Base-by-base conservation (phyloP, 2,113 vertebrate species). In the Silurus asotus region DNA sequence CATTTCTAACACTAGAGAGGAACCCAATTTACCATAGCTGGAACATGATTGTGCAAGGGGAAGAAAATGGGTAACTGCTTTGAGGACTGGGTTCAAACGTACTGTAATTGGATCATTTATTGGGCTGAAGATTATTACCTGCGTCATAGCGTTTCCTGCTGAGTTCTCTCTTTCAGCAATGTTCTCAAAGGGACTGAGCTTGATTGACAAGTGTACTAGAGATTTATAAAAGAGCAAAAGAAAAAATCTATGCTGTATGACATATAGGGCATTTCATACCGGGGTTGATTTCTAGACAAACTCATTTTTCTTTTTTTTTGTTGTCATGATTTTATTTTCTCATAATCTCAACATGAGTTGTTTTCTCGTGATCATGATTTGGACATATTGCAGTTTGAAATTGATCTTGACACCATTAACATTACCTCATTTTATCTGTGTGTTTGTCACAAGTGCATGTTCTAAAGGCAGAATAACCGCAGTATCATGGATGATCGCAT, bases 31-130 rank as follows among this genome's bases (percentile, higher is more conserved):
- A 49, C 37, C 25, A 48, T 45, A 15, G 37, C 20, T 51, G 45
- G 80, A 85, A 77, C 59, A 67, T 17, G 25, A 77, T 64, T 53
- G 48, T 49, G 37, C 17, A 13, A 56, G 53, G 62, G 77, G 80
- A 70, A 59, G 45, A 82, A 83, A 85, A 82, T 25, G 49, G 13
- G 51, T 86, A 23, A n/a, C 37, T 78, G 48, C 58, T 77, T 82
- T 78, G 20, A 81, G 48, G 67, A 28, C 6, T 70, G 49, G 53
- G 49, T 64, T 87, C 49, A 74, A 75, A 74, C 37, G 10, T 28
- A 62, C 65, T 51, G 74, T 70, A 72, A 84, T 78, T 70, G 28
- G 74, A 65, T 78, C 74, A 45, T 77, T 65, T 67, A 53, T 67
- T 78, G 74, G 56, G 25, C 76, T 64, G 11, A 23, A 59, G 10